Conservation (phyloP, 2,797 vertebrate species). For the Harpagifer antarcticus region DNA sequence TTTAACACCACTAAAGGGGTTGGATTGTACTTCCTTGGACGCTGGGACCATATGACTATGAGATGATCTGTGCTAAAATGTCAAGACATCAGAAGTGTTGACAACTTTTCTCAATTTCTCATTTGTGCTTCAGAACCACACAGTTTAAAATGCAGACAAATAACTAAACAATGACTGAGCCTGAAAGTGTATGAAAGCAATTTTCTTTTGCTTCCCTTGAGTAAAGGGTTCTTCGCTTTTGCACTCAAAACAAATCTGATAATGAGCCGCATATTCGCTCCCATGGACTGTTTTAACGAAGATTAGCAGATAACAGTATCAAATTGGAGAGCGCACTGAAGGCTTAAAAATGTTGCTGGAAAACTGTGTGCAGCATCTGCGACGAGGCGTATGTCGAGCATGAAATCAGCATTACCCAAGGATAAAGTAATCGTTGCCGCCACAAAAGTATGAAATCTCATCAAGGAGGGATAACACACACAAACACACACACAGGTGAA, state of each 20-base stretch:
- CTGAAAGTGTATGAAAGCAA: slow-evolving; percentile 23
- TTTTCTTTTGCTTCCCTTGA: slow-evolving; percentile 17
- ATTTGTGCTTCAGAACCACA: neutral
- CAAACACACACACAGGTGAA: neutral
- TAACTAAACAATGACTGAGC: slow-evolving; percentile 5
- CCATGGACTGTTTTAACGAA: slow-evolving; percentile 51
- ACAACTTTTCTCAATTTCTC: neutral
- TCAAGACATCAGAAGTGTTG: neutral
- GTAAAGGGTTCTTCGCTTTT: slow-evolving; percentile 3
- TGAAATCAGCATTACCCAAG: slow-evolving; percentile 63
- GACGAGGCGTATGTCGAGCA: slow-evolving; percentile 40
- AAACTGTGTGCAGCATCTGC: slow-evolving; percentile 50
- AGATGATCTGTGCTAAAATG: neutral
- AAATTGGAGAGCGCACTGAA: slow-evolving; percentile 6
- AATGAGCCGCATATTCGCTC: slow-evolving; percentile 13
- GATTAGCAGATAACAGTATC: slow-evolving; percentile 46
- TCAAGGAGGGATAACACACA: slow-evolving; percentile 25
- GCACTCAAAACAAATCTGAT: slow-evolving; percentile 41
- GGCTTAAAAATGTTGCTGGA: slow-evolving; percentile 8
- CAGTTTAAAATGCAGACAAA: neutral
- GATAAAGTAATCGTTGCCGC: slow-evolving; percentile 52
- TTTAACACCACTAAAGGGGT: slow-evolving; percentile 10
- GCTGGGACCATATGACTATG: neutral
- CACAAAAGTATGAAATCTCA: slow-evolving; percentile 59
- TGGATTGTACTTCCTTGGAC: neutral